Conservation (phyloP, 2,113 vertebrate species). For the Paedocypris sp. region DNA sequence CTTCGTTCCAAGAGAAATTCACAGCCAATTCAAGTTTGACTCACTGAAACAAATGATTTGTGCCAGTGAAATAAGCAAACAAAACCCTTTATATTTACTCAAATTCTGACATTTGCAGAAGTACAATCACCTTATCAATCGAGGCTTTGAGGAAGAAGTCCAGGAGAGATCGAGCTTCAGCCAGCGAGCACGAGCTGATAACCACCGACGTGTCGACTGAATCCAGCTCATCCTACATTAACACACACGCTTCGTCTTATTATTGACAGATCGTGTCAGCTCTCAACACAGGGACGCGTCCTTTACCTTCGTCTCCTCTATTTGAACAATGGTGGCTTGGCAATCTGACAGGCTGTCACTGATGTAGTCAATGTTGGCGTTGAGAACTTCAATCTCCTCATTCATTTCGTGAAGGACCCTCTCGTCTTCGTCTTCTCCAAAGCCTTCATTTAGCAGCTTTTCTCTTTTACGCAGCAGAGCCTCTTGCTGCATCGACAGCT, state of each 20-base stretch:
- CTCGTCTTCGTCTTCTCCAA: constrained; percentile 71
- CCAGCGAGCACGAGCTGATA: constrained; percentile 92
- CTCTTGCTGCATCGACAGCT: constrained; percentile 83
- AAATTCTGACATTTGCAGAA: not conserved
- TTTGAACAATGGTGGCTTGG: constrained; percentile 93
- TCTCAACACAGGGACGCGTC: not conserved
- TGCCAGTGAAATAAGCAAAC: too few relatives aligned
- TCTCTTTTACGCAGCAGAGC: constrained; percentile 69
- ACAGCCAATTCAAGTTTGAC: too few relatives aligned
- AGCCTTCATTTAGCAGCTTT: constrained; percentile 69
- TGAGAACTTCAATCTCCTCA: constrained; percentile 86
- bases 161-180: constrained; percentile 86
- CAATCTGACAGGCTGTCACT: constrained; percentile 91
- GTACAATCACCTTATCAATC: constrained; percentile 77
- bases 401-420: constrained; percentile 79
- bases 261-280: too few relatives aligned
- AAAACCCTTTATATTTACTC: too few relatives aligned
- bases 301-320: constrained; percentile 89
- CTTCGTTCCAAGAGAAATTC: too few relatives aligned
- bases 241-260: not conserved
- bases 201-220: constrained; percentile 93
- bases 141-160: constrained; percentile 93
- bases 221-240: constrained; percentile 83
- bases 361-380: constrained; percentile 95
- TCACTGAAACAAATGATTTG: too few relatives aligned